phyloP scores from a whole-genome alignment of 2,113 vertebrate genomes.

The Poicephalus gulielmi region DNA sequence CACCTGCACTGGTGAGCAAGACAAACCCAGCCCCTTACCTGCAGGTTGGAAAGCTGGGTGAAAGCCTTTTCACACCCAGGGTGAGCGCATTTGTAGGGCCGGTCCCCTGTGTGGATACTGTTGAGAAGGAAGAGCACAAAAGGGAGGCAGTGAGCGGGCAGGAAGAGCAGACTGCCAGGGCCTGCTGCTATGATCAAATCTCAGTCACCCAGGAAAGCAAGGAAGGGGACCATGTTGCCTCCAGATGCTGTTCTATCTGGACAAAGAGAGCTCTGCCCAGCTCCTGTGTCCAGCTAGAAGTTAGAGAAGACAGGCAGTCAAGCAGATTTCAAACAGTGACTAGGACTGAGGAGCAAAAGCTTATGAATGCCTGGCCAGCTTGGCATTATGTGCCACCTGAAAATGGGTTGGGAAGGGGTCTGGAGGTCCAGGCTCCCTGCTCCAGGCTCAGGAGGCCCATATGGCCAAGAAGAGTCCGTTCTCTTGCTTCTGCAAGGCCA shows the following conservation, averaged over 20 bases:
- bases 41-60: conserved; percentile 96
- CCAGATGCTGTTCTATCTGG: not conserved
- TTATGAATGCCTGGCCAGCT: not conserved
- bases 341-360: not conserved
- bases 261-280: conserved; percentile 31
- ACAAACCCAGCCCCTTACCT: conserved; percentile 76
- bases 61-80: conserved; percentile 97
- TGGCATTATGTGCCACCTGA: not conserved
- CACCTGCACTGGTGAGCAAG: not conserved
- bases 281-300: conserved; percentile 4
- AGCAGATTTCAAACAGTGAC: not conserved
- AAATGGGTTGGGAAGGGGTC: not conserved
- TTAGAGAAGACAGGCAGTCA: not conserved
- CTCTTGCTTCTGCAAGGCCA: not conserved
- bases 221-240: not conserved
- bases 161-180: not conserved
- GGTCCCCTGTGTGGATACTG: conserved; percentile 97
- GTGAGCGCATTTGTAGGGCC: conserved; percentile 94
- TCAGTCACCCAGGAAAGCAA: not conserved
- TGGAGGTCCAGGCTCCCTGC: not conserved
- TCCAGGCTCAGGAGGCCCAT: not conserved
- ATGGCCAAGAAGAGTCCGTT: not conserved
- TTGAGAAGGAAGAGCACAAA: conserved; percentile 57
- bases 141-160: conserved; percentile 7
- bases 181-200: not conserved